Evolutionary conservation across 2,888 invertebrate genomes (phyloP).

Genomic region (Trichacis sp.): DNA sequence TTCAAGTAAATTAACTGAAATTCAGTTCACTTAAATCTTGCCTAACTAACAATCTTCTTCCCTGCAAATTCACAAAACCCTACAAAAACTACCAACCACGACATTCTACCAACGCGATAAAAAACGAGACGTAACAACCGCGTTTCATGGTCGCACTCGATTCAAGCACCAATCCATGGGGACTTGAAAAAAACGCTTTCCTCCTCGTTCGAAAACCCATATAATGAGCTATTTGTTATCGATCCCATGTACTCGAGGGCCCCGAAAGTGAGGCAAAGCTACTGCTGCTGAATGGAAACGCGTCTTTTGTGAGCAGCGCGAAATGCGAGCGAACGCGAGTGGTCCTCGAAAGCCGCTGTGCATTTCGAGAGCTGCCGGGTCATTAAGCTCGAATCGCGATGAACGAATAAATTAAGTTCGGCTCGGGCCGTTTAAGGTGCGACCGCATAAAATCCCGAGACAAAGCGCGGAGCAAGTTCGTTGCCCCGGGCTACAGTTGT

Average conservation of each 20-base stretch:
- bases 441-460: conserved; percentile 35
- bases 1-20: too few relatives aligned
- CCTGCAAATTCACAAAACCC: too few relatives aligned
- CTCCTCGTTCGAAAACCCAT: neutral
- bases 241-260: neutral
- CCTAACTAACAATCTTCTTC: too few relatives aligned
- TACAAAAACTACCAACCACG: too few relatives aligned
- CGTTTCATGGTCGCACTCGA: too few relatives aligned
- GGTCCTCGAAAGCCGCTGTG: conserved; percentile 44
- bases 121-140: too few relatives aligned
- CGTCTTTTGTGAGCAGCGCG: conserved; percentile 4
- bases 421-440: conserved; percentile 42
- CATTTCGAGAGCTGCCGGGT: conserved; percentile 44
- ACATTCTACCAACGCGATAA: too few relatives aligned
- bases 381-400: conserved; percentile 56
- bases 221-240: neutral
- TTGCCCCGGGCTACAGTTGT: neutral
- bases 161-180: too few relatives aligned
- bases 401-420: conserved; percentile 50
- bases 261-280: conserved; percentile 4
- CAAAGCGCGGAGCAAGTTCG: conserved; percentile 16
- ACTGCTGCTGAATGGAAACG: neutral
- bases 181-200: neutral
- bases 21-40: too few relatives aligned
- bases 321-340: conserved; percentile 19